A percentile compares a stretch with the other conserved stretches of the same genome.
These are phyloP conservation scores for Mesoligia furuncula DNA, from an alignment of 2,888 invertebrate species.

Conservation along the genomic window DNA sequence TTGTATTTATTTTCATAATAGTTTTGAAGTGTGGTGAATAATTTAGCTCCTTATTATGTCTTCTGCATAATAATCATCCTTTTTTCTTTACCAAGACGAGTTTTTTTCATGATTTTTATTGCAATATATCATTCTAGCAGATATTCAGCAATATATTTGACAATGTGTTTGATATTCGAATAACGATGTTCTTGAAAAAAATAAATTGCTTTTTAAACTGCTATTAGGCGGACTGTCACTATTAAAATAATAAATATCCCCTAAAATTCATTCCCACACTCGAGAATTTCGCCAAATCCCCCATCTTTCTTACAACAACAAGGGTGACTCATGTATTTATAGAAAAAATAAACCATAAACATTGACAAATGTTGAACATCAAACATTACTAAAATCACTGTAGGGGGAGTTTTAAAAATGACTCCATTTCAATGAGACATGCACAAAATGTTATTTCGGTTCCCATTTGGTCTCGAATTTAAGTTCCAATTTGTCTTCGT, in stretches of 20 bases:
- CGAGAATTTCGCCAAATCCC: constrained; percentile 52
- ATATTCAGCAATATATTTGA: neutral
- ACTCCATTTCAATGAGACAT: constrained; percentile 79
- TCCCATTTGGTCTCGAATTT: constrained; percentile 71
- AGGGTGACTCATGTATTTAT: constrained; percentile 64
- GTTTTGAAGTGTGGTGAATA: neutral
- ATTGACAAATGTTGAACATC: constrained; percentile 84
- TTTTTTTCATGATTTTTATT: neutral
- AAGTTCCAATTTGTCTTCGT: constrained; percentile 69
- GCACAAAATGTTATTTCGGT: constrained; percentile 79
- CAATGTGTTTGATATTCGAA: neutral
- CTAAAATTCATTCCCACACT: constrained; percentile 48
- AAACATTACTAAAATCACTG: constrained; percentile 72
- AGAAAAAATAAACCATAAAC: constrained; percentile 77
- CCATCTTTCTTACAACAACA: constrained; percentile 45
- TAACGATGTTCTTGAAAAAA: no score
- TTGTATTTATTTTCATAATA: neutral
- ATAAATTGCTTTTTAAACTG: neutral
- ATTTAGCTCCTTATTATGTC: neutral
- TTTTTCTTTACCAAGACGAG: neutral
- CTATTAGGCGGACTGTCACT: neutral
- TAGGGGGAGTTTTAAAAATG: constrained; percentile 81
- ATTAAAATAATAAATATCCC: neutral
- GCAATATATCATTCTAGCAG: neutral
- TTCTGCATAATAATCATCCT: neutral